Base-by-base conservation (phyloP, 2,888 invertebrate genomes). In the Pycnomerus fuliginosus region DNA sequence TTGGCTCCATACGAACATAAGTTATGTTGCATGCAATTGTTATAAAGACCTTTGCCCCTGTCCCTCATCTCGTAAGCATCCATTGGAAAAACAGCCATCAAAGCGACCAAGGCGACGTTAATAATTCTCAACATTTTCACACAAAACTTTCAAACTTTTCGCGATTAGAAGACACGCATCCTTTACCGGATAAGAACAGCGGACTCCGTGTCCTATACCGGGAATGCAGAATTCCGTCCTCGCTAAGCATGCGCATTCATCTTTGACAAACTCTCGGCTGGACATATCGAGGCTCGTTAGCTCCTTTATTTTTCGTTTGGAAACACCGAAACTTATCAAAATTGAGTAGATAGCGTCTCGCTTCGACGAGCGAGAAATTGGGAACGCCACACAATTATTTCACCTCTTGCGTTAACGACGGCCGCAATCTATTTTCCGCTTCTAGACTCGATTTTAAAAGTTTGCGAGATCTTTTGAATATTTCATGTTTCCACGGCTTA, bases 51-150 rank as follows among this genome's bases (percentile, higher is more conserved):
- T 55, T 58, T 58, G 15, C 46, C 50, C 11, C 52, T 42, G 16
- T 58, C 58, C 16, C 55, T 48, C 16, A 48, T 27, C 16, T 53
- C 53, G 35, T 48, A 53, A 22, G 53, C 50, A 16, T 53, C 50
- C 5, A 5, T n/a, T n/a, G n/a, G n/a, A n/a, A n/a, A 16, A 25
- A 43, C 34, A 24, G 34, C 35, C 16, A 53, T 36, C 15, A 50
- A 13, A 41, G 46, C 56, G 34, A 53, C 30, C 24, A 52, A 33
- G 41, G 46, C 28, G 3, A 24, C 24, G 34, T 48, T 48, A 32
- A 45, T 33, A 11, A 44, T 8, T 32, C 39, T 43, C 17, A 48
- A 39, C 51, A 51, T 51, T 20, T 36, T 33, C 14, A 12, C 11
- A 17, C 22, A 17, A 42, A 29, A 34, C 32, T 44, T 44, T 34